phyloP scores from a whole-genome alignment of 2,888 invertebrate species.

The Mactromeris polynyma region DNA sequence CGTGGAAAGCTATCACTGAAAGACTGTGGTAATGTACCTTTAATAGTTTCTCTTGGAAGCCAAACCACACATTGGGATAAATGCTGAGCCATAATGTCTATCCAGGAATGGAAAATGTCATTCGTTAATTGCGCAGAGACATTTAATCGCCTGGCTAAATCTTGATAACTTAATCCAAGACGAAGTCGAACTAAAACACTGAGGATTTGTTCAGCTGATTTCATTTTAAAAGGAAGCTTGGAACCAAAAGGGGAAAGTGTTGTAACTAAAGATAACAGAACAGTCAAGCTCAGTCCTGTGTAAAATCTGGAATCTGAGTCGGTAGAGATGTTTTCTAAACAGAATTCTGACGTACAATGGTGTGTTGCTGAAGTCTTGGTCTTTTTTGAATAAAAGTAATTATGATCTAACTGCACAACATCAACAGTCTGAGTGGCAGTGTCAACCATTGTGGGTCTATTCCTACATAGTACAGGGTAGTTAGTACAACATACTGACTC shows the following conservation, averaged over 20 bases:
- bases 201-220: not conserved
- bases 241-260: not conserved
- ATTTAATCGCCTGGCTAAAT: not conserved
- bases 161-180: constrained; percentile 5
- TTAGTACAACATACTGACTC: not conserved
- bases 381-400: not conserved
- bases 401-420: constrained; percentile 9
- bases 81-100: constrained; percentile 25
- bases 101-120: constrained; percentile 8
- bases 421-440: constrained; percentile 25
- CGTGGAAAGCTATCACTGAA: not conserved
- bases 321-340: no score
- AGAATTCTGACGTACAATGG: constrained; percentile 4
- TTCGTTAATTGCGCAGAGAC: not conserved
- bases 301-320: constrained; percentile 6
- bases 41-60: constrained; percentile 13
- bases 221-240: not conserved
- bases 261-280: not conserved
- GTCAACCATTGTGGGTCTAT: not conserved
- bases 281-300: constrained; percentile 14
- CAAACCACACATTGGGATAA: not conserved
- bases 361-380: constrained; percentile 16
- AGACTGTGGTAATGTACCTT: not conserved
- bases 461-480: not conserved
- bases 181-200: not conserved